Conservation (phyloP, 2,113 vertebrate species). For the Chaenogobius annularis region DNA sequence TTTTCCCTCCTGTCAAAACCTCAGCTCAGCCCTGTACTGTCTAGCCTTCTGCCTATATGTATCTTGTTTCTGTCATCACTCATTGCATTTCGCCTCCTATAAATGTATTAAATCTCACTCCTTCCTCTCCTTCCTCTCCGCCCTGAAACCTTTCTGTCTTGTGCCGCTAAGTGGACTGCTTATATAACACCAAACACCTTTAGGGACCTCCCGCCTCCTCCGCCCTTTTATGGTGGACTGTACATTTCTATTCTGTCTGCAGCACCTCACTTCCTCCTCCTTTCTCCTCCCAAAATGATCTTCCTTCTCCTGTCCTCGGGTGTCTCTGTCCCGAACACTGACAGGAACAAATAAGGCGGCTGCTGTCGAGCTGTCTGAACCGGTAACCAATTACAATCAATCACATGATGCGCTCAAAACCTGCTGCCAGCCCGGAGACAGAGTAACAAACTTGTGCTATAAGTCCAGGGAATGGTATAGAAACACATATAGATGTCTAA, state of each 20-base stretch:
- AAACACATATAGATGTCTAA: not conserved
- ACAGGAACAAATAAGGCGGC: conserved; percentile 27
- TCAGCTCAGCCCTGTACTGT: not conserved
- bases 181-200: conserved; percentile 63
- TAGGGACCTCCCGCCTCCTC: conserved; percentile 47
- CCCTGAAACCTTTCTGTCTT: conserved; percentile 56
- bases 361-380: conserved; percentile 24
- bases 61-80: conserved; percentile 51
- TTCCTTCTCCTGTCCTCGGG: conserved; percentile 7
- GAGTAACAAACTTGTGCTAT: not conserved
- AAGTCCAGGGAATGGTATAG: not conserved
- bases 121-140: conserved; percentile 36
- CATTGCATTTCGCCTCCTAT: conserved; percentile 20
- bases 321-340: conserved; percentile 10
- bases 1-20: not conserved
- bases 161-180: conserved; percentile 68
- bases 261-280: conserved; percentile 6
- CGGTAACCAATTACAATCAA: conserved; percentile 12
- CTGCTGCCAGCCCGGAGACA: not conserved
- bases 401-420: conserved; percentile 8
- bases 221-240: conserved; percentile 29
- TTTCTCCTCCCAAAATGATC: not conserved
- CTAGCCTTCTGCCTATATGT: conserved; percentile 35
- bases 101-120: conserved; percentile 57
- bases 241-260: conserved; percentile 6